These are phyloP conservation scores for Myotis vivesi DNA, from an alignment of 2,797 vertebrate genomes.

Conservation along the genomic window DNA sequence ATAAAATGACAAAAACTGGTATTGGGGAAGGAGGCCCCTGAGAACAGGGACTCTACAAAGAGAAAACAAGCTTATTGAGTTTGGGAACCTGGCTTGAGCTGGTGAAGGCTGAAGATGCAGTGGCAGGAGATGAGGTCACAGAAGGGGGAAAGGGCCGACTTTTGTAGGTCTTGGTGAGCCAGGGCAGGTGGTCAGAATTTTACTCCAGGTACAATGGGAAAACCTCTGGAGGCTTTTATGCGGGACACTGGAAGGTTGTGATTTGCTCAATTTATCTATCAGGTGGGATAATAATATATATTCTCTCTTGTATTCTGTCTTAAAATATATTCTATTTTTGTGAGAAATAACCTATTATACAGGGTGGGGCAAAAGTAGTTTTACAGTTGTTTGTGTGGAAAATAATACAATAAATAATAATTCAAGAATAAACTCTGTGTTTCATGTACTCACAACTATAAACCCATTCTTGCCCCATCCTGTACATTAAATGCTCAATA, in stretches of 20 bases:
- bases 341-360: neutral
- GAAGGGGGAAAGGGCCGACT: neutral
- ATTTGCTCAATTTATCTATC: neutral
- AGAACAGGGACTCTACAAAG: neutral
- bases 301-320: neutral
- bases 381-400: neutral
- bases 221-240: neutral
- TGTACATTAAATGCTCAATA: slow-evolving; percentile 13
- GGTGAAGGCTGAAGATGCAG: neutral
- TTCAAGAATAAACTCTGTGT: neutral
- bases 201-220: neutral
- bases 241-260: neutral
- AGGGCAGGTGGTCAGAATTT: neutral
- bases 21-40: neutral
- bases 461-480: neutral
- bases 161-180: neutral
- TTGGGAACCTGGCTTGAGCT: neutral
- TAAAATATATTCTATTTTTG: neutral
- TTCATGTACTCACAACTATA: neutral
- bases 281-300: neutral
- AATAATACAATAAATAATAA: neutral
- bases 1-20: neutral
- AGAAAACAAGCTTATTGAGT: neutral
- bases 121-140: neutral
- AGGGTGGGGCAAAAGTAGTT: neutral